Percentiles rank a stretch among this genome's conserved stretches.
Evolutionary conservation across 2,797 vertebrate genomes (phyloP).

Genomic region (Hyperoplus immaculatus): DNA sequence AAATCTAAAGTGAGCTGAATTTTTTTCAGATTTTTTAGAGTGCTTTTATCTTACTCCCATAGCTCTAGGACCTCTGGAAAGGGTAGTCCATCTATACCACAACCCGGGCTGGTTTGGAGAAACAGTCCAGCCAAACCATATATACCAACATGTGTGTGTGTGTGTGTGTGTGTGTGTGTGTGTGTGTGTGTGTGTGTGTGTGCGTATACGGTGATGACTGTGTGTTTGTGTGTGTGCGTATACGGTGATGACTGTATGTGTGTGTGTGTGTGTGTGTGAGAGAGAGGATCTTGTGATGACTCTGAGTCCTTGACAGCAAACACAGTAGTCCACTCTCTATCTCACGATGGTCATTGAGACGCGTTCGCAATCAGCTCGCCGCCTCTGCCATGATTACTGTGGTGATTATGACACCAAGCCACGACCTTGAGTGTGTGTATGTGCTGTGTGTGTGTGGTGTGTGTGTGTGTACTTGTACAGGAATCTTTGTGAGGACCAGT

Average conservation of each 20-base stretch:
- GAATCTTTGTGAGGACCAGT: no score
- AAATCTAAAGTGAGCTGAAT: no score
- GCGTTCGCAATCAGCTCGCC: conserved; percentile 60
- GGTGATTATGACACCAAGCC: conserved; percentile 34
- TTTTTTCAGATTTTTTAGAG: no score
- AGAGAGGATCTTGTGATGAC: conserved; percentile 33
- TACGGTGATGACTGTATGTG: no score
- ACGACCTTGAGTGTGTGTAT: conserved; percentile 7
- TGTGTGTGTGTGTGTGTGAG: neutral
- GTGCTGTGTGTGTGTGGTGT: conserved; percentile 18
- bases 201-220: no score
- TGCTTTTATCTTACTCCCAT: no score
- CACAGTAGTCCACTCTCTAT: conserved; percentile 37
- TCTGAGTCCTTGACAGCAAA: conserved; percentile 40
- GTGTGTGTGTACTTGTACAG: conserved; percentile 8
- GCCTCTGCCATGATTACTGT: conserved; percentile 60
- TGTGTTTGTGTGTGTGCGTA: neutral
- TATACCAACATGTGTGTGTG: no score
- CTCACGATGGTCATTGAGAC: conserved; percentile 39
- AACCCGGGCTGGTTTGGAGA: no score
- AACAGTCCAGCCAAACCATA: no score
- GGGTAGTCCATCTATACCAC: no score
- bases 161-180: neutral
- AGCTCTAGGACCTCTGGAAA: no score
- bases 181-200: neutral